These are phyloP conservation scores for Pocillopora damicornis DNA, from an alignment of 64 coral and sea anemone species.

Conservation along the genomic window DNA sequence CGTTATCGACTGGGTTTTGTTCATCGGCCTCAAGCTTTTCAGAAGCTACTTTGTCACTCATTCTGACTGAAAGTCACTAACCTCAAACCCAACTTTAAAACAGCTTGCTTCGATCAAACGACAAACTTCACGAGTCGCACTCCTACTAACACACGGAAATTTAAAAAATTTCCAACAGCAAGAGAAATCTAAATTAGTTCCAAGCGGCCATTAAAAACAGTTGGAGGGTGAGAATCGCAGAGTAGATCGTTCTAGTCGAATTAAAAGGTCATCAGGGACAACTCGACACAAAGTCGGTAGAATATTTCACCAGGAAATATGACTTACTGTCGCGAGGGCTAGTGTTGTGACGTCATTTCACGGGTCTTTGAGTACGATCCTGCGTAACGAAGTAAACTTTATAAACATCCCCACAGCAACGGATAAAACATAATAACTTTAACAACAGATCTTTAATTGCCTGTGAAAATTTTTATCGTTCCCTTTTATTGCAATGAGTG, in stretches of 20 bases:
- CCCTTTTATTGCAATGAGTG: background rate
- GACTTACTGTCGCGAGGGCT: background rate
- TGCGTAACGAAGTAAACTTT: slow-evolving; percentile 29
- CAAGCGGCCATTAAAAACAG: background rate
- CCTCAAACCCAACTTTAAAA: slow-evolving; percentile 4
- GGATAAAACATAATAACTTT: background rate
- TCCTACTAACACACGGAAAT: background rate
- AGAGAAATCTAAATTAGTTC: background rate
- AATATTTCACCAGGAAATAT: background rate
- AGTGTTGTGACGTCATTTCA: slow-evolving; percentile 10
- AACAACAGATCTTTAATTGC: background rate
- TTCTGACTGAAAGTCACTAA: background rate
- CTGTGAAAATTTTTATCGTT: background rate
- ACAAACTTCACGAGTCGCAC: background rate
- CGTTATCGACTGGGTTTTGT: background rate
- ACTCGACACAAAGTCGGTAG: background rate
- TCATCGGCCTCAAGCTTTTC: background rate
- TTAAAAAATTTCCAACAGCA: background rate
- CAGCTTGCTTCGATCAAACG: background rate
- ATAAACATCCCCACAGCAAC: slow-evolving; percentile 3
- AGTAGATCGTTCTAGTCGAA: background rate
- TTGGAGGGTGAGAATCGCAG: background rate
- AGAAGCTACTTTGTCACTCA: slow-evolving; percentile 12
- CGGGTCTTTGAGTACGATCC: background rate
- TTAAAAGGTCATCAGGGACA: background rate